These are phyloP conservation scores for Boulengerochromis microlepis DNA, from an alignment of 2,113 vertebrate genomes.

Conservation along the genomic window DNA sequence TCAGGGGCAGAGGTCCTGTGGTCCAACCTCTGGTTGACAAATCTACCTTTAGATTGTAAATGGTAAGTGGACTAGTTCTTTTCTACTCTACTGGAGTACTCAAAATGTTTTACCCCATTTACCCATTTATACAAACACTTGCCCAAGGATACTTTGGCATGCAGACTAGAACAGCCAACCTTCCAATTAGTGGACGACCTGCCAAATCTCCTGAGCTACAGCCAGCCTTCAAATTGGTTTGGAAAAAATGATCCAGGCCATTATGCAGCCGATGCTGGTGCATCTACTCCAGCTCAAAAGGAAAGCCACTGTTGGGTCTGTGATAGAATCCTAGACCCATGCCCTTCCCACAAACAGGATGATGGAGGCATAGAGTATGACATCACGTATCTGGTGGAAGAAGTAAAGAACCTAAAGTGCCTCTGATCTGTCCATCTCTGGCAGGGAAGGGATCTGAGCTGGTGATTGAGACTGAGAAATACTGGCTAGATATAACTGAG, in stretches of 20 bases:
- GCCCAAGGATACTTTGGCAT: background rate
- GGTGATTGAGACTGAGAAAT: background rate
- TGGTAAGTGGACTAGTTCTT: background rate
- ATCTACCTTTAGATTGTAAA: background rate
- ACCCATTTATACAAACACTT: background rate
- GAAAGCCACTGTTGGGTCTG: conserved; percentile 88
- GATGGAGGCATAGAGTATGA: conserved; percentile 78
- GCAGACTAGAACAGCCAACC: background rate
- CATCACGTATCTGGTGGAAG: background rate
- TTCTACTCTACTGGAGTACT: background rate
- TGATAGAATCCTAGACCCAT: conserved; percentile 86
- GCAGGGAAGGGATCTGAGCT: background rate
- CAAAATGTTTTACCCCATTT: background rate
- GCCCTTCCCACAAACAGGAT: conserved; percentile 83
- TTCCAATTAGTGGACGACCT: background rate
- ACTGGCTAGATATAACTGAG: background rate
- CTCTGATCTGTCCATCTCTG: background rate
- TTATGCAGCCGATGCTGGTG: conserved; percentile 82
- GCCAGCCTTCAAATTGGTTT: background rate
- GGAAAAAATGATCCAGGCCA: conserved; percentile 78
- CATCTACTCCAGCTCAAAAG: conserved; percentile 85
- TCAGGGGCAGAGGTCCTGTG: background rate
- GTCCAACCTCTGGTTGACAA: background rate
- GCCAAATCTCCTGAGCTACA: background rate
- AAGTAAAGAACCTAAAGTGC: background rate